Base-by-base conservation (phyloP, 2,888 invertebrate species). In the Synergus umbraculus region DNA sequence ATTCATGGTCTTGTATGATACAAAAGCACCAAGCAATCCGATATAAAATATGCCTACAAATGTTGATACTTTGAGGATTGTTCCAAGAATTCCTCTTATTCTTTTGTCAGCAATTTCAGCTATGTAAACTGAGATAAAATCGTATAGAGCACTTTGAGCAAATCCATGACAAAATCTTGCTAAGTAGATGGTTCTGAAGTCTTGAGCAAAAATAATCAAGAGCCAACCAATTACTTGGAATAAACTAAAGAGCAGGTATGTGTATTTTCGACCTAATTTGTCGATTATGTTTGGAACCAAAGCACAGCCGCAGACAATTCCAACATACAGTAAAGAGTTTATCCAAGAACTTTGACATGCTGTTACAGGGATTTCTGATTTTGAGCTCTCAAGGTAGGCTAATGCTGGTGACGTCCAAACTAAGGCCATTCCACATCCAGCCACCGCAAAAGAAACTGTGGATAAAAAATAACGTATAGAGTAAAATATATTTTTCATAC, bases 41-140 rank as follows among this genome's bases (percentile, higher is more conserved):
- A 89, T 90, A 80, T 90, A 87, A 15, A 92, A 85, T 7, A 90
- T 89, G 0, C 92, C 92, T 9, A 93, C 87, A 80, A 93, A 93
- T 66, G 93, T 92, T 46, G 93, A 93, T 81, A 93, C 83, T 77
- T 93, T 93, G 13, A 93, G 92, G 15, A 94, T 92, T 0, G 94
- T 93, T 1, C 94, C 94, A 5, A 95, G 88, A 41, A 94, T 91
- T 0, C 95, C 95, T 46, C 95, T 90, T 54, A 94, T 92, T 37
- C 93, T 92, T 44, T 93, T 93, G 73, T 94, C 93, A 0, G 94
- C 93, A 66, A 94, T 94, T 90, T 95, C 95, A 3, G 93, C 94
- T n/a, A 95, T 92, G 87, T 95, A 95, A 86, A 94, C 93, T 0
- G 94, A 94, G 7, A 93, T 91, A 2, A 93, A 92, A 60, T 93